phyloP scores from a whole-genome alignment of 2,113 vertebrate genomes.

The Chaenocephalus aceratus region DNA sequence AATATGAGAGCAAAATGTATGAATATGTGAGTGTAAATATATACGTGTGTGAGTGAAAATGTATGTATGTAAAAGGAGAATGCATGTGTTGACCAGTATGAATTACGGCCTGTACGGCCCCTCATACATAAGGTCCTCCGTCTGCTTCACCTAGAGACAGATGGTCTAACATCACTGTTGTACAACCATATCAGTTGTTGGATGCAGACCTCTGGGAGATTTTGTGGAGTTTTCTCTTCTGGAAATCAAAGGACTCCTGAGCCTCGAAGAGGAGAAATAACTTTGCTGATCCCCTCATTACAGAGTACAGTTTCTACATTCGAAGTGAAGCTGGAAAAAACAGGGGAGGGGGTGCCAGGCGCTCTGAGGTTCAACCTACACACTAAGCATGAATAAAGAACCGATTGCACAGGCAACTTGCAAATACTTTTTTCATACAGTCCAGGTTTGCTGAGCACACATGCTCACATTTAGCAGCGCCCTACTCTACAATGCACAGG shows the following conservation, averaged over 20 bases:
- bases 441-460: constrained; percentile 1
- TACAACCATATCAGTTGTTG: too few relatives aligned
- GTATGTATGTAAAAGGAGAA: too few relatives aligned
- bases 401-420: neutral
- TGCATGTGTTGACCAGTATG: too few relatives aligned
- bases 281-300: constrained; percentile 1
- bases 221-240: neutral
- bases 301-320: neutral
- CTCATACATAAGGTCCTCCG: neutral
- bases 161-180: neutral
- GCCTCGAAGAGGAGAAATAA: neutral
- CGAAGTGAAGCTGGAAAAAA: neutral
- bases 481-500: neutral
- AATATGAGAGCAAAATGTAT: too few relatives aligned
- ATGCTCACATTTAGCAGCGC: neutral
- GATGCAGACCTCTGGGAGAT: neutral
- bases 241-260: constrained; percentile 27
- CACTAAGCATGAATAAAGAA: neutral
- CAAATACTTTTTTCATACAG: constrained; percentile 1
- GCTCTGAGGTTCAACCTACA: neutral
- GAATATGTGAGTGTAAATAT: too few relatives aligned
- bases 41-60: too few relatives aligned
- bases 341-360: neutral
- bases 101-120: too few relatives aligned
- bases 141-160: constrained; percentile 15